Conservation (phyloP, 2,797 vertebrate species). For the Sarcophilus harrisii region DNA sequence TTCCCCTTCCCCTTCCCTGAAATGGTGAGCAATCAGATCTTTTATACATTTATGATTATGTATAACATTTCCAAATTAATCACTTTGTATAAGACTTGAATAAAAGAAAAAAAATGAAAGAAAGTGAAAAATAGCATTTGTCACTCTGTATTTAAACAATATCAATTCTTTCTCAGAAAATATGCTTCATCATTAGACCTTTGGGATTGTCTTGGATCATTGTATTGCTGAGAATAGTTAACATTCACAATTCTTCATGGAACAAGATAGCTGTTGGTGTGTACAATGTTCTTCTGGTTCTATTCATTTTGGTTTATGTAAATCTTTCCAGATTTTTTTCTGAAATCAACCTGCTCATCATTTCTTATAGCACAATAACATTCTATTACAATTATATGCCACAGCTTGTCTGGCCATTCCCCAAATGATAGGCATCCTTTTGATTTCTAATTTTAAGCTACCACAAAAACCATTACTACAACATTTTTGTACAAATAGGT, state of each 20-base stretch:
- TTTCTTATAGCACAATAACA: neutral
- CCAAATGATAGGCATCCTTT: neutral
- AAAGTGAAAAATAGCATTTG: neutral
- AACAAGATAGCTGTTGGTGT: neutral
- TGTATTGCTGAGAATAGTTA: neutral
- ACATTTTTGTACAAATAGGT: neutral
- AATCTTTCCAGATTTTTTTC: neutral
- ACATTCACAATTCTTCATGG: neutral
- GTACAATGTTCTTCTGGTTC: neutral
- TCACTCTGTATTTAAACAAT: neutral
- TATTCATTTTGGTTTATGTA: neutral
- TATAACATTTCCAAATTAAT: neutral
- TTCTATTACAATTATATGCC: neutral
- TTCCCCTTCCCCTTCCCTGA: neutral
- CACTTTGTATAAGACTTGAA: neutral
- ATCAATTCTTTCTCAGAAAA: neutral
- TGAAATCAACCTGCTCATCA: neutral
- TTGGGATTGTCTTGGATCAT: neutral
- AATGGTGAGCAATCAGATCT: neutral
- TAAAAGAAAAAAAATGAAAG: neutral
- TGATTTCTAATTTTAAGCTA: neutral
- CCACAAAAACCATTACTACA: neutral
- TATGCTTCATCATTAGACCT: neutral
- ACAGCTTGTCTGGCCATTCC: neutral
- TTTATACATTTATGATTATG: neutral